Evolutionary conservation across 2,888 invertebrate species (phyloP).

Genomic region (Ischnura elegans): DNA sequence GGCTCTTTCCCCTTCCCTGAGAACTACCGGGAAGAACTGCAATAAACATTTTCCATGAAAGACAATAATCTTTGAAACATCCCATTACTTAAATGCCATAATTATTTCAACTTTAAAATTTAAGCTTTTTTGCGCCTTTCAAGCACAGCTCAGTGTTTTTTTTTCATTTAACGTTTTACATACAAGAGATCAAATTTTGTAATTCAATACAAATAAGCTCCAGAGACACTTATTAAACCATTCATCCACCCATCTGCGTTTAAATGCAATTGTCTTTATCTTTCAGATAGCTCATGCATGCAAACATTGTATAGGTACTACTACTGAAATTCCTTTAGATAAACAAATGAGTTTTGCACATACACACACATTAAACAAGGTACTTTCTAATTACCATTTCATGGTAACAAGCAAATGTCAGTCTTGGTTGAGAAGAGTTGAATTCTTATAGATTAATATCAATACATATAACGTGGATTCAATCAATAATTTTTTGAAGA

Average conservation of each 20-base stretch:
- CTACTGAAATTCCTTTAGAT: slow-evolving; percentile 6
- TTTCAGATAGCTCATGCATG: neutral
- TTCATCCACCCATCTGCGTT: neutral
- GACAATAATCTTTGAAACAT: slow-evolving; percentile 26
- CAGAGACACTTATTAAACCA: neutral
- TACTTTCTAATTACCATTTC: neutral
- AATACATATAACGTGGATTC: neutral
- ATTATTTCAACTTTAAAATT: neutral
- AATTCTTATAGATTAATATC: slow-evolving; percentile 11
- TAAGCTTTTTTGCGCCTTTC: neutral
- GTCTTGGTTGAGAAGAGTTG: slow-evolving; percentile 48
- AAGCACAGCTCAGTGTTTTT: neutral
- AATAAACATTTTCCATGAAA: slow-evolving; percentile 56
- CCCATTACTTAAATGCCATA: neutral
- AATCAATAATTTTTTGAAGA: slow-evolving; percentile 2
- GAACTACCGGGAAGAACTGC: slow-evolving; percentile 61
- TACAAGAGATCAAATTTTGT: neutral
- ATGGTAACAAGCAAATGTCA: slow-evolving; percentile 47
- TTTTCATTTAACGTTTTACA: slow-evolving; percentile 7
- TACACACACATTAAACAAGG: slow-evolving; percentile 11
- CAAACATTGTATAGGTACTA: too few species aligned
- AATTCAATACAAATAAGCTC: slow-evolving; percentile 47
- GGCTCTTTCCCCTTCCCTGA: slow-evolving; percentile 44
- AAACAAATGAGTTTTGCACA: neutral
- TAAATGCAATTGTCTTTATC: slow-evolving; percentile 57